Evolutionary conservation across 2,888 invertebrate genomes (phyloP).

Genomic region (Ophioninae sp.): DNA sequence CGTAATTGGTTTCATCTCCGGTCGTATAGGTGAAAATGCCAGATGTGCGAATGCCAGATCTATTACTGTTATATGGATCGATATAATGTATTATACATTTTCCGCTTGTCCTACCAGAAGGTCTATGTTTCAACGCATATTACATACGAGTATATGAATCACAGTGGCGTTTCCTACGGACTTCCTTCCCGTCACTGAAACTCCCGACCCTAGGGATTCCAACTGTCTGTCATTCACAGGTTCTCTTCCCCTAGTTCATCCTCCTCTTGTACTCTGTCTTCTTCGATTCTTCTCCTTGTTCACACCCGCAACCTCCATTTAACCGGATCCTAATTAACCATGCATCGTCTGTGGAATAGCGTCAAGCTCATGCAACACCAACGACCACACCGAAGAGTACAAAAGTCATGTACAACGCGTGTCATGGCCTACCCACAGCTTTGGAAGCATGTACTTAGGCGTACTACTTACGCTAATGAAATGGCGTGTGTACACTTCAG

Average conservation of each 20-base stretch:
- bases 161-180: conserved; percentile 36
- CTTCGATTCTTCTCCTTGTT: conserved; percentile 32
- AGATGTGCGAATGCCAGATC: no score
- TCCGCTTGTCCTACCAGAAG: neutral
- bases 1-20: no score
- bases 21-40: no score
- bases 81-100: neutral
- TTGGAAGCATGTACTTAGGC: conserved; percentile 3
- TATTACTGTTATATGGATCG: no score
- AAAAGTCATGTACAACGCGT: conserved; percentile 7
- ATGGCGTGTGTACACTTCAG: conserved; percentile 12
- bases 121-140: neutral
- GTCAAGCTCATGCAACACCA: conserved; percentile 48
- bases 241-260: conserved; percentile 30
- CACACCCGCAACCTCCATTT: conserved; percentile 20
- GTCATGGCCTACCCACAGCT: conserved; percentile 20
- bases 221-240: conserved; percentile 47
- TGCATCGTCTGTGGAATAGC: conserved; percentile 65
- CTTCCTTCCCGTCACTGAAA: conserved; percentile 50
- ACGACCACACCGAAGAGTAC: conserved; percentile 21
- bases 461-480: neutral
- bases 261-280: conserved; percentile 15
- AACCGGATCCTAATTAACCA: conserved; percentile 72
- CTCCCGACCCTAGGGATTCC: conserved; percentile 62
- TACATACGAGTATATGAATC: conserved; percentile 37